Evolutionary conservation across 2,113 vertebrate genomes (phyloP).

Genomic region (Vulpes vulpes): DNA sequence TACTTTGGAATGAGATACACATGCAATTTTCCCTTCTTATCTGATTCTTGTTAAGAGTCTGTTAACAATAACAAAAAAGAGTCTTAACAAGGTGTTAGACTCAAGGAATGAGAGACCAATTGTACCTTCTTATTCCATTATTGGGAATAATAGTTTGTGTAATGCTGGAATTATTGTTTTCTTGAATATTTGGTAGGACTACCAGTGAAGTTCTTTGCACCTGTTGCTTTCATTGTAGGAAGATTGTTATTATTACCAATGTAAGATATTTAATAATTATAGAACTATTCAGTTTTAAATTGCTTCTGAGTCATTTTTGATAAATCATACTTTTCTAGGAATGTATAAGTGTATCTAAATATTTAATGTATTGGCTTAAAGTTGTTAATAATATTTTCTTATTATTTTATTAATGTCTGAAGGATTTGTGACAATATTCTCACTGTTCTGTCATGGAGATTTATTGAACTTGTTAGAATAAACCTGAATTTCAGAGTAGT

Average conservation of each 20-base stretch:
- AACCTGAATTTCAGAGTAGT: neutral
- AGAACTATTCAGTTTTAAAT: constrained; percentile 10
- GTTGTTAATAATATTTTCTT: neutral
- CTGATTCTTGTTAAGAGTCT: neutral
- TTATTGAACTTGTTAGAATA: neutral
- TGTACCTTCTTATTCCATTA: neutral
- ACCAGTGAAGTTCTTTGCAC: neutral
- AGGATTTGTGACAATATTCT: neutral
- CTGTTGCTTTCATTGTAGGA: neutral
- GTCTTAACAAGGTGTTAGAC: neutral
- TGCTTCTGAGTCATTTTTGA: neutral
- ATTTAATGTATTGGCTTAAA: neutral
- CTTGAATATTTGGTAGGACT: neutral
- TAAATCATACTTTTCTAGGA: neutral
- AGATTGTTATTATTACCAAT: neutral
- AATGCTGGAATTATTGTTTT: neutral
- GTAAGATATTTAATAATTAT: neutral
- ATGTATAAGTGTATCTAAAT: neutral
- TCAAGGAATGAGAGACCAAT: neutral
- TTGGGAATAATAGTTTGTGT: neutral
- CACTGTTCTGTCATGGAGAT: neutral
- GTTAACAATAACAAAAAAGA: neutral
- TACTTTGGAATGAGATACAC: neutral
- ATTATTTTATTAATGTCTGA: neutral
- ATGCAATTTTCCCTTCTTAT: neutral